Conservation (phyloP, 2,797 vertebrate genomes). For the Mycteria americana region DNA sequence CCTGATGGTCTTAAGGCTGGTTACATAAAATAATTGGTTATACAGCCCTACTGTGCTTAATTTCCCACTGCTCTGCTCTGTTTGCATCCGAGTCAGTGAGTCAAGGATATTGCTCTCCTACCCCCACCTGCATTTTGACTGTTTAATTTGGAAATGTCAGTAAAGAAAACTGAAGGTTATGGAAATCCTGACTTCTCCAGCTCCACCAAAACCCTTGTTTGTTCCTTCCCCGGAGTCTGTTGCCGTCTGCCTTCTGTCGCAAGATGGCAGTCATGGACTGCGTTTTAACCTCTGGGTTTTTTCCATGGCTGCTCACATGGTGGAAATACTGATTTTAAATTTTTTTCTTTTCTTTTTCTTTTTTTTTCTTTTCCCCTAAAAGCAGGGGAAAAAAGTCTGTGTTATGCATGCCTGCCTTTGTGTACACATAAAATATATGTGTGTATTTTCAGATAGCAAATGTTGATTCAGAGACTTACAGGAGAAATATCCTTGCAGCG, state of each 20-base stretch:
- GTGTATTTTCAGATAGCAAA: not conserved
- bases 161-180: not conserved
- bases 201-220: not conserved
- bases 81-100: slow-evolving; percentile 24
- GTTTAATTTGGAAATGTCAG: slow-evolving; percentile 7
- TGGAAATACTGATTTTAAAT: not conserved
- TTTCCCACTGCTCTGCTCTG: not conserved
- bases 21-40: slow-evolving; percentile 4
- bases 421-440: not conserved
- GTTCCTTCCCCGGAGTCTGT: not conserved
- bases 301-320: not conserved
- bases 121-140: slow-evolving; percentile 5
- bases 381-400: not conserved
- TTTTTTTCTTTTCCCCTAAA: not conserved
- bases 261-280: slow-evolving; percentile 50
- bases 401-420: not conserved
- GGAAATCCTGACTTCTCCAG: slow-evolving; percentile 36
- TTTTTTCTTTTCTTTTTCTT: not conserved
- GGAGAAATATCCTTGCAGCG: not conserved
- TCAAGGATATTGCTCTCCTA: not conserved
- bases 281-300: accelerated
- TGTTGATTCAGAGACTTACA: not conserved
- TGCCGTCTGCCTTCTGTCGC: not conserved
- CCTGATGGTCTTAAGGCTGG: not conserved
- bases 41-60: not conserved